Evolutionary conservation across 2,797 vertebrate species (phyloP).

Genomic region (Anguilla obscura): DNA sequence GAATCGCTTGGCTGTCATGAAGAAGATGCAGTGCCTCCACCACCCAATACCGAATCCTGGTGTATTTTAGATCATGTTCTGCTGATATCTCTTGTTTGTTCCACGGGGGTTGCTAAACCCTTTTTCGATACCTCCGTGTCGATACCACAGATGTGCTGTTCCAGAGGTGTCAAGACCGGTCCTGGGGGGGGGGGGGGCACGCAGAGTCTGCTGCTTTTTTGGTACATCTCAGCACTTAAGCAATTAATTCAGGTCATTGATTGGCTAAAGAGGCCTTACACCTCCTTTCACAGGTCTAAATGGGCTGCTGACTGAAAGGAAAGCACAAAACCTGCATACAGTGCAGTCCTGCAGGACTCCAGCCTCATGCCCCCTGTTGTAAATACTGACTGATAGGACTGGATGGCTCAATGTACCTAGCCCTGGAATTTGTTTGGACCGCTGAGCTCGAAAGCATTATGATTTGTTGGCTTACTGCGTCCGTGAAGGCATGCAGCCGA

Average conservation of each 20-base stretch:
- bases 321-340: too few species aligned
- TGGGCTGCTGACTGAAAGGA: too few species aligned
- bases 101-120: neutral
- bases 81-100: neutral
- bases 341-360: too few species aligned
- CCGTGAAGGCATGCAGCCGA: too few species aligned
- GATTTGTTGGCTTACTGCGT: neutral
- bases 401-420: neutral
- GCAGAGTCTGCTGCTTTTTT: neutral
- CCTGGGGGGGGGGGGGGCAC: too few species aligned
- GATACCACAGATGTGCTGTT: neutral
- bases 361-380: too few species aligned
- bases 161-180: neutral
- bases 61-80: neutral
- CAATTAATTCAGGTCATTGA: neutral
- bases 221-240: neutral
- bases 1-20: constrained; percentile 7
- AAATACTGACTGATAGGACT: neutral
- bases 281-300: neutral
- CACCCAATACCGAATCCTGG: neutral
- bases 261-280: constrained; percentile 1
- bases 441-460: neutral
- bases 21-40: neutral
- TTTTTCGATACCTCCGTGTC: neutral
- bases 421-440: neutral